Percentiles rank a stretch among this genome's conserved stretches.
phyloP scores from a whole-genome alignment of 2,888 invertebrate genomes.

The Anoplius nigerrimus region DNA sequence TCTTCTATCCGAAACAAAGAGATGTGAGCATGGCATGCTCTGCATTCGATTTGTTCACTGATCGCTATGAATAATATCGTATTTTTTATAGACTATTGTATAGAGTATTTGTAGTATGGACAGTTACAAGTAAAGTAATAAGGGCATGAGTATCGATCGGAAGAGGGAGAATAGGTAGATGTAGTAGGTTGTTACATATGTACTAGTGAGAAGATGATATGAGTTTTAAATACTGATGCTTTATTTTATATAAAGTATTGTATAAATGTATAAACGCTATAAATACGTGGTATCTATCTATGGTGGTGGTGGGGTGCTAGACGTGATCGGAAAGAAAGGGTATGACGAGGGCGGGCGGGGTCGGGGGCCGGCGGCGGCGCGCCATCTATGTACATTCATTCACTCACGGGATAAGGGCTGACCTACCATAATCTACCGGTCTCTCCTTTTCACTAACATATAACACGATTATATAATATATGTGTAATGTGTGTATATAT shows the following conservation, averaged over 20 bases:
- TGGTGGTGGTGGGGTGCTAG: constrained; percentile 75
- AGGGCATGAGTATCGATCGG: too few species aligned
- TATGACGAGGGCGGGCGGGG: constrained; percentile 74
- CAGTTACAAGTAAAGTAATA: too few species aligned
- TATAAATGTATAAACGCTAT: constrained; percentile 76
- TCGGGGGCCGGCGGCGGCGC: constrained; percentile 74
- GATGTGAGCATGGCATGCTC: too few species aligned
- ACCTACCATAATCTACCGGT: constrained; percentile 75
- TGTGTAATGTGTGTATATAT: constrained; percentile 62
- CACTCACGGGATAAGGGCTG: constrained; percentile 72
- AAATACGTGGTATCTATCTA: constrained; percentile 76
- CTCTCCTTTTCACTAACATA: constrained; percentile 71
- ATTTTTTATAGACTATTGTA: too few species aligned
- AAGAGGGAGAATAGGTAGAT: too few species aligned
- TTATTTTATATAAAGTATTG: constrained; percentile 76
- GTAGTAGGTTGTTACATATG: too few species aligned
- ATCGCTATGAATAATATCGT: not conserved
- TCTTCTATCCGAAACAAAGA: too few species aligned
- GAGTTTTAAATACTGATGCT: constrained; percentile 76
- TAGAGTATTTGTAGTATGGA: too few species aligned
- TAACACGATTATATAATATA: constrained; percentile 70
- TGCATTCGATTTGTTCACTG: too few species aligned
- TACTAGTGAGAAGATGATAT: constrained; percentile 17
- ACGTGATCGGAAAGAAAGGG: constrained; percentile 75
- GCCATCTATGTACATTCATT: constrained; percentile 75